phyloP scores from a whole-genome alignment of 2,888 invertebrate genomes.

The Bimastos eiseni region DNA sequence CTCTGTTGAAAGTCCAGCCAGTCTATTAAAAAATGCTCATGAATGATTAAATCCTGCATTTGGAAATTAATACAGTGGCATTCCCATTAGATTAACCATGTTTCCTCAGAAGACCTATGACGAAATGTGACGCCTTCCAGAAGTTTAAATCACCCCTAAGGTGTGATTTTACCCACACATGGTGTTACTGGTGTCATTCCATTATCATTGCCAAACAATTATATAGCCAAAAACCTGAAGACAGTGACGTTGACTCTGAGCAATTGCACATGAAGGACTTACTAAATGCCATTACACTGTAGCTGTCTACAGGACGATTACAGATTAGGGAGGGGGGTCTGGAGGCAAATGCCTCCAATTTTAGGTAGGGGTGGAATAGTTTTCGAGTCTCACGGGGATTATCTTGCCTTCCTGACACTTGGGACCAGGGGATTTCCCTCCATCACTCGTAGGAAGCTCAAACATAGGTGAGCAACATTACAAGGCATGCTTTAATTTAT shows the following conservation, averaged over 20 bases:
- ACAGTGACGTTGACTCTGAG: not conserved
- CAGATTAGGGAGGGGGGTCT: too few species aligned
- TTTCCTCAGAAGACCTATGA: not conserved
- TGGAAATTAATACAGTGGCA: too few species aligned
- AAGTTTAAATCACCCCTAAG: not conserved
- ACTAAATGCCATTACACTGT: not conserved
- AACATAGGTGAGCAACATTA: not conserved
- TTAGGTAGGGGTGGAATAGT: too few species aligned
- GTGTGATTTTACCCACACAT: not conserved
- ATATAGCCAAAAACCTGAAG: not conserved
- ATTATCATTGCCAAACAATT: not conserved
- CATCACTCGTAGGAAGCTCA: too few species aligned
- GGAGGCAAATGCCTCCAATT: too few species aligned
- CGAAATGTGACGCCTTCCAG: not conserved
- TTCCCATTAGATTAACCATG: too few species aligned
- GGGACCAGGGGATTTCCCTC: too few species aligned
- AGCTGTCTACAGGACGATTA: not conserved
- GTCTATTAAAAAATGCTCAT: too few species aligned
- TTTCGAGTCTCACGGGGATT: too few species aligned
- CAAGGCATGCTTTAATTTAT: not conserved
- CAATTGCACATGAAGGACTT: not conserved
- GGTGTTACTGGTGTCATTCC: not conserved
- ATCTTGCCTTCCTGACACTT: too few species aligned
- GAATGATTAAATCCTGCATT: too few species aligned
- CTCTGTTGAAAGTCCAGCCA: too few species aligned